Base-by-base conservation (phyloP, 1,140 invertebrate genomes). In the Octopus bimaculoides region DNA sequence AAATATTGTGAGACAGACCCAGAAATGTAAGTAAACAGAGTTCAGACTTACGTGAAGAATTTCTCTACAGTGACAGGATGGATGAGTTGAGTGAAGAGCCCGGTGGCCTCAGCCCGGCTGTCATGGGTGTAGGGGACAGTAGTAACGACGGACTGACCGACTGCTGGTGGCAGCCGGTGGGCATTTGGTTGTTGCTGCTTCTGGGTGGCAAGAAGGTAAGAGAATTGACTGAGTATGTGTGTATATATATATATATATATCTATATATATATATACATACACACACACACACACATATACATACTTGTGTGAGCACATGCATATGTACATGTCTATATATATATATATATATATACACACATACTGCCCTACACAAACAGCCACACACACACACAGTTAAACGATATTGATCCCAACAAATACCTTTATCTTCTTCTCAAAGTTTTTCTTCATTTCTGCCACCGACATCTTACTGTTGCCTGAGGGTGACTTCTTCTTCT, bases 61-160 rank as follows among this genome's bases (percentile, higher is more conserved):
- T 92, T 88, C 6, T 92, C 89, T 14, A 91, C 81, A 20, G 90
- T 86, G 5, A 94, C 90, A 12, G 95, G 95, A 87, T 93, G 89
- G 52, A 96, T 92, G 54, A 96, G 84, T 93, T 93, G 95, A 81
- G 92, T 89, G 83, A 96, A 93, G 26, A 94, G 84, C 80, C 92
- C 91, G 53, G 90, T 88, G 10, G 93, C 93, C 83, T 93, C 87
- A 54, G 80, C 82, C 4, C 78, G 77, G 77, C 88, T 89, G 83
- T 90, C 86, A 82, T 81, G 85, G 86, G 87, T 86, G 71, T 86
- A 85, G 6, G 87, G 85, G 9, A 85, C 26, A 2, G 26, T 41
- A 3, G 56, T 5, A 55, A 71, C 3, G 80, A 78, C 75, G 81
- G 81, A 69, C 78, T 79, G 53, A 79, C 75, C 54, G 74, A 74